Evolutionary conservation across 2,888 invertebrate species (phyloP).

Genomic region (Pachymerium ferrugineum): DNA sequence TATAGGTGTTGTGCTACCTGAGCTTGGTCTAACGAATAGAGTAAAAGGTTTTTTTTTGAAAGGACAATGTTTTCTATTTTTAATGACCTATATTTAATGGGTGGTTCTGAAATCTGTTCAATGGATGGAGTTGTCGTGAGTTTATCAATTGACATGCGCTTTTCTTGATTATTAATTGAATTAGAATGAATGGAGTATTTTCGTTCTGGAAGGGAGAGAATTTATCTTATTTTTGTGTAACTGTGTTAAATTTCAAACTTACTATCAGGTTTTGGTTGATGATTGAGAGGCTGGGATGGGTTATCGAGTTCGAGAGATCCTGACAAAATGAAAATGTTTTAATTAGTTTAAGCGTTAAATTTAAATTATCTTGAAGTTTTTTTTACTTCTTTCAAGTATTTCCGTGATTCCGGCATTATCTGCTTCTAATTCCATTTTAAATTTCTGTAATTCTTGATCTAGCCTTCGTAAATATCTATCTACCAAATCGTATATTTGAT

Average conservation of each 20-base stretch:
- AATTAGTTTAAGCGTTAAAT: constrained; percentile 30
- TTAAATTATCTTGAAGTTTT: too few relatives aligned
- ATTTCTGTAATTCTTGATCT: constrained; percentile 87
- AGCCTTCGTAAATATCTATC: constrained; percentile 84
- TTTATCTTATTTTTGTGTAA: neutral
- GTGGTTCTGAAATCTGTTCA: constrained; percentile 24
- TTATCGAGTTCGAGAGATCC: constrained; percentile 82
- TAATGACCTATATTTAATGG: constrained; percentile 30
- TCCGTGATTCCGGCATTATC: constrained; percentile 98
- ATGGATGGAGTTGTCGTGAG: constrained; percentile 13
- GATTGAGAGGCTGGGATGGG: constrained; percentile 42
- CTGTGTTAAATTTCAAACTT: neutral
- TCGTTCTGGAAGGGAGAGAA: constrained; percentile 32
- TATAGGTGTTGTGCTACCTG: constrained; percentile 21
- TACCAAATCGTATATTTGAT: constrained; percentile 89
- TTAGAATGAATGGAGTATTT: constrained; percentile 31
- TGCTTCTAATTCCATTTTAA: constrained; percentile 97
- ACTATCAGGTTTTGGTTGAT: constrained; percentile 44
- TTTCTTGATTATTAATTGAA: constrained; percentile 34
- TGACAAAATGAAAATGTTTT: constrained; percentile 42
- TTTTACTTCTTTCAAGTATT: constrained; percentile 71
- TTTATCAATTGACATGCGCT: constrained; percentile 33
- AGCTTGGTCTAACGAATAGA: neutral
- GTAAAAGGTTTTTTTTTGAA: neutral
- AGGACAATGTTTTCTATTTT: neutral